These are phyloP conservation scores for Acleris holmiana DNA, from an alignment of 2,888 invertebrate species.

Conservation along the genomic window DNA sequence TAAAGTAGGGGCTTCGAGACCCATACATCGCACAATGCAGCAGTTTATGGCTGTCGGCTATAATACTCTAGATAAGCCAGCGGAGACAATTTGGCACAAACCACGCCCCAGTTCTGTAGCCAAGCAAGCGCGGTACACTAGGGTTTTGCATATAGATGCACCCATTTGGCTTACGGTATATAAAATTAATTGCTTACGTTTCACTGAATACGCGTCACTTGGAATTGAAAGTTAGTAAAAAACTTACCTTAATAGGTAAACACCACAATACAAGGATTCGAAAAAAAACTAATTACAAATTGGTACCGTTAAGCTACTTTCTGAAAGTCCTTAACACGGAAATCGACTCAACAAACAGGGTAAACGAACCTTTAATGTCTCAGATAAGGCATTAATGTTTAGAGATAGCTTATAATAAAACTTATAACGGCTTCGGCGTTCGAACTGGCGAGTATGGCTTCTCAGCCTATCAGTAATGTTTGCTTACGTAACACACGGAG, in stretches of 20 bases:
- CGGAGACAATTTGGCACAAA: constrained; percentile 82
- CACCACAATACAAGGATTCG: neutral
- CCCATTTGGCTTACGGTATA: constrained; percentile 78
- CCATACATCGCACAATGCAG: constrained; percentile 70
- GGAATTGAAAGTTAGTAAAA: constrained; percentile 49
- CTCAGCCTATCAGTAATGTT: neutral
- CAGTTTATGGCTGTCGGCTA: constrained; percentile 75
- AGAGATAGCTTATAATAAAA: constrained; percentile 25
- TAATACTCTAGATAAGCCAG: constrained; percentile 82
- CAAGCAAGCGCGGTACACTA: constrained; percentile 72
- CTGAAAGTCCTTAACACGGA: constrained; percentile 15
- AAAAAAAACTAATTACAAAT: neutral
- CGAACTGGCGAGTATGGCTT: neutral
- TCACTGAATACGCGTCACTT: constrained; percentile 67
- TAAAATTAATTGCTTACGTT: constrained; percentile 77
- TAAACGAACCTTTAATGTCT: constrained; percentile 27
- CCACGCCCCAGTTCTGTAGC: constrained; percentile 75
- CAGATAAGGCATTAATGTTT: constrained; percentile 16
- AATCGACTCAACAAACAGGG: constrained; percentile 12
- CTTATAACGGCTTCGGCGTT: constrained; percentile 12
- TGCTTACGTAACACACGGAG: neutral
- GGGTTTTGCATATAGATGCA: constrained; percentile 82
- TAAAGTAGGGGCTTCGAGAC: constrained; percentile 61
- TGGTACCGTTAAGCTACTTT: neutral
- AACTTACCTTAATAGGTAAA: neutral